Base-by-base conservation (phyloP, 2,797 vertebrate species). In the Enteromius anoplus region DNA sequence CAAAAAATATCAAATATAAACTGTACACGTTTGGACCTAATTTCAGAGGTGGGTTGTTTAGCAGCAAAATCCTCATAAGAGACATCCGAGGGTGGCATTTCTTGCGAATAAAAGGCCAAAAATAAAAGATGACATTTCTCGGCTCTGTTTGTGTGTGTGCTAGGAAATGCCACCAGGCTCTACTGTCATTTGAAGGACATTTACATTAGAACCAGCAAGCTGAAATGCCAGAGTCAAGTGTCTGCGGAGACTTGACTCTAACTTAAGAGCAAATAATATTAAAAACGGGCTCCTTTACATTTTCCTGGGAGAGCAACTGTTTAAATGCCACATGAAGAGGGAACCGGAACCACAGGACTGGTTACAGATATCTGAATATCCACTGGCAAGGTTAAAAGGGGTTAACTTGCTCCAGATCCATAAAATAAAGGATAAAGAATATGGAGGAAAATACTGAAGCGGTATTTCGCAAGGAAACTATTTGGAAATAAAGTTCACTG, bases 101-200 rank as follows among this genome's bases (percentile, higher is more conserved):
- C 75, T 84, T 82, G 49, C 49, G n/a, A 82, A 86, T 80, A 80
- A 82, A 87, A 84, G 45, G 75, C 78, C 85, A 82, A 82, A 88
- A 87, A 88, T 85, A 87, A 80, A 81, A 84, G 76, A 80, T 88
- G 87, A 88, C 85, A 88, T 88, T 88, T 87, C 82, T 85, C 75
- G 23, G 80, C 53, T 88, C 76, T 82, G 82, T 85, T 85, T 69
- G 32, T 80, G 85, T 85, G 79, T 78, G 82, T 82, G 85, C 79
- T 80, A 78, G 78, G 37, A 88, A 88, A 87, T 87, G 87, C 85
- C 87, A 88, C 40, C 70, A 84, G 78, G 70, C 85, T 85, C 84
- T 69, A 64, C 85, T 87, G 70, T 85, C 66, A 85, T 85, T 76
- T 80, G 71, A 85, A 83, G 84, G 75, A 82, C 84, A 84, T 82